Base-by-base conservation (phyloP, 1,140 invertebrate species). In the Drosophila nebulosa region DNA sequence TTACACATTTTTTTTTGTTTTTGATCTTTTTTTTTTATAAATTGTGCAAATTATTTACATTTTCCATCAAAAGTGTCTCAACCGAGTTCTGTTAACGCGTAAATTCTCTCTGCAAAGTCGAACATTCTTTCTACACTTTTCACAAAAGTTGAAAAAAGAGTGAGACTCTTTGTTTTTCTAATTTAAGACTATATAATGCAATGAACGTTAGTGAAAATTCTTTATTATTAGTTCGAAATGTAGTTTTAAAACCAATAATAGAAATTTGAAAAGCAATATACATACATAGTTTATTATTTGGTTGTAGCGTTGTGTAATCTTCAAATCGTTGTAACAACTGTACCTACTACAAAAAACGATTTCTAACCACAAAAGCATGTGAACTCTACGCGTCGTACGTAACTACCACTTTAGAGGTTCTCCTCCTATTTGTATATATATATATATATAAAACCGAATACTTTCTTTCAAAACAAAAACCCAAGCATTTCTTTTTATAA, bases 41-140 rank as follows among this genome's bases (percentile, higher is more conserved):
- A 65, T 64, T 74, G 21, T 69, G 59, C n/a, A 71, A 2, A 1
- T 32, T 1, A 32, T 70, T 71, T 77, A 70, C 56, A 59, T 68
- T 79, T 80, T 73, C 30, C 74, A 53, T 16, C 60, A 74, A 69
- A 80, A 83, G 83, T 86, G 85, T 89, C 84, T 89, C 84, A 86
- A 86, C 83, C 39, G 39, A 68, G 83, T 83, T 24, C 10, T 86
- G 16, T 21, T 21, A 18, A 46, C 16, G 27, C 9, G 22, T 21
- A 52, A 52, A 12, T 2, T 24, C 24, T 6, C 22, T 52, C 3
- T 55, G 52, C 9, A 66, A 72, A 74, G 69, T 66, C 10, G 71
- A 77, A 64, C 65, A 56, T 74, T 42, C n/a, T n/a, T 46, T 21
- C 39, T 5, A 46, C 18, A 46, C 39, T 21, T n/a, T n/a, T 18